Evolutionary conservation across 1,140 invertebrate genomes (phyloP).

Genomic region (Tetramorium alpestre): DNA sequence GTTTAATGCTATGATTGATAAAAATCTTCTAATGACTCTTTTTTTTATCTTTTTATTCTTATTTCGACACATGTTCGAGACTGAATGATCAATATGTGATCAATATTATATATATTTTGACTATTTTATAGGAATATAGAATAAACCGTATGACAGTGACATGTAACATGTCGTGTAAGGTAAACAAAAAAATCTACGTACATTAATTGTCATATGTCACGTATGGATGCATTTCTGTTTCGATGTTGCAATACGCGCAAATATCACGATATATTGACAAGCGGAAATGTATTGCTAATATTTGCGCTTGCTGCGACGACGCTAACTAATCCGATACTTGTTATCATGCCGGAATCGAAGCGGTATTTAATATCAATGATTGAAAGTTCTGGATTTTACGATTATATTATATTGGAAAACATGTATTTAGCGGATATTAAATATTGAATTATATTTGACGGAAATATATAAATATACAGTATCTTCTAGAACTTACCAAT

Average conservation of each 20-base stretch:
- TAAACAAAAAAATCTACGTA: slow-evolving; percentile 10
- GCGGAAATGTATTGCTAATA: slow-evolving; percentile 64
- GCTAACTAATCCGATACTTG: slow-evolving; percentile 50
- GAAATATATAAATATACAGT: background rate
- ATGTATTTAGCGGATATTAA: slow-evolving; percentile 19
- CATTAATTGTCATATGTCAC: slow-evolving; percentile 19
- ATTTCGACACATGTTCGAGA: background rate
- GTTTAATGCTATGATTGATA: too few relatives aligned
- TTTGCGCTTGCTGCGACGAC: slow-evolving; percentile 47
- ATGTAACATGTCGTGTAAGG: background rate
- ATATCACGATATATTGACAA: slow-evolving; percentile 51
- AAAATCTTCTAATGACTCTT: background rate
- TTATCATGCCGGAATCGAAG: slow-evolving; percentile 29
- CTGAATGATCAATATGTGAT: background rate
- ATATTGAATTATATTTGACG: background rate
- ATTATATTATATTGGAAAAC: background rate
- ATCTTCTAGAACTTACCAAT: background rate
- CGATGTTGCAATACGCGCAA: slow-evolving; percentile 11
- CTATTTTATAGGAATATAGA: too few relatives aligned
- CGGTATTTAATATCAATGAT: slow-evolving; percentile 53
- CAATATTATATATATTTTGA: background rate
- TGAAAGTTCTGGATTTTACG: slow-evolving; percentile 26
- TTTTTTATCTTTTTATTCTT: background rate
- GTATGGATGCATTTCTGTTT: background rate
- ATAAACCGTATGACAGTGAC: background rate